Conservation (phyloP, 2,113 vertebrate genomes). For the Eleginops maclovinus region DNA sequence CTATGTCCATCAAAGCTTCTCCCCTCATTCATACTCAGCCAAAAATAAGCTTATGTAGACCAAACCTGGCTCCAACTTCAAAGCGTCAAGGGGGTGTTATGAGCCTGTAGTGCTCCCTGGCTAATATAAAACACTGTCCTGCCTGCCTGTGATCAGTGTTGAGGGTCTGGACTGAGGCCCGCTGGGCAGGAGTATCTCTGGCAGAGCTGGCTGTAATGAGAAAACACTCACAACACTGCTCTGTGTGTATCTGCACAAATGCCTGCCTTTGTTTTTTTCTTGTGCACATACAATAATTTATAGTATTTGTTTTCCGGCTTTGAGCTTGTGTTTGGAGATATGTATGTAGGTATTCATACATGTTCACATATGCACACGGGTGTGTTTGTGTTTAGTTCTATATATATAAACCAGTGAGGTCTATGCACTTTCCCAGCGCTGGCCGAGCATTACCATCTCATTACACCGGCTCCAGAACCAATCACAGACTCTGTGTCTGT, state of each 20-base stretch:
- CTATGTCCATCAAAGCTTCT: conserved; percentile 70
- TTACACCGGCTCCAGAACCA: conserved; percentile 76
- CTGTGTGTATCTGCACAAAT: conserved; percentile 28
- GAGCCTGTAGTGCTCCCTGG: conserved; percentile 74
- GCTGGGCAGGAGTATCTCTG: conserved; percentile 69
- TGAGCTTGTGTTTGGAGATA: conserved; percentile 35
- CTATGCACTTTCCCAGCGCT: conserved; percentile 67
- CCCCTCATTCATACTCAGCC: conserved; percentile 69
- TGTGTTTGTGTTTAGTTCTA: conserved; percentile 70
- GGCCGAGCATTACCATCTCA: conserved; percentile 76
- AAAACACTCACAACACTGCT: conserved; percentile 49
- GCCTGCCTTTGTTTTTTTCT: conserved; percentile 44
- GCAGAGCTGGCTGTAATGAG: conserved; percentile 68
- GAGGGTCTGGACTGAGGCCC: conserved; percentile 76
- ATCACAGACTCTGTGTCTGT: conserved; percentile 72
- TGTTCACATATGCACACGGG: conserved; percentile 43
- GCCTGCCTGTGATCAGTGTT: conserved; percentile 74
- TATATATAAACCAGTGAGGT: conserved; percentile 76
- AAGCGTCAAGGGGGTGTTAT: conserved; percentile 70
- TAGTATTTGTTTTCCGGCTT: conserved; percentile 31
- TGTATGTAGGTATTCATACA: conserved; percentile 37
- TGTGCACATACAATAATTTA: conserved; percentile 25
- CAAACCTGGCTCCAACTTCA: conserved; percentile 74
- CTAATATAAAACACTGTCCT: conserved; percentile 79
- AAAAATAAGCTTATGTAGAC: conserved; percentile 67